Percentiles rank a stretch among this genome's conserved stretches.
These are phyloP conservation scores for Sebastes iracundus DNA, from an alignment of 2,797 vertebrate genomes.

Conservation along the genomic window DNA sequence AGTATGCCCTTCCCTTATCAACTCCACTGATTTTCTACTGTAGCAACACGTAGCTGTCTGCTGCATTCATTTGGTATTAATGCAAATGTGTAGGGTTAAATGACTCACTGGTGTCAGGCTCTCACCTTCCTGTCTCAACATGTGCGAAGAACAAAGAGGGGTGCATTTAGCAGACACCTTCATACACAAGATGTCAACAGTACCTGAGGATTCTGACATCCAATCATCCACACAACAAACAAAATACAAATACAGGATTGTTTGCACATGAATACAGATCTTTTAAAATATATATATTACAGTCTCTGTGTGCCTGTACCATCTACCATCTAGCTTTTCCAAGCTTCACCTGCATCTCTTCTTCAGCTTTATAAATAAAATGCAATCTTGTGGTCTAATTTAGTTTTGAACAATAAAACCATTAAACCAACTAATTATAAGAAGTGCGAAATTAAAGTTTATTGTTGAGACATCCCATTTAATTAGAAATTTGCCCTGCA, in stretches of 20 bases:
- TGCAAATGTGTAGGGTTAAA: slow-evolving; percentile 40
- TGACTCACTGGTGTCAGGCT: slow-evolving; percentile 7
- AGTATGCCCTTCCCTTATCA: slow-evolving; percentile 41
- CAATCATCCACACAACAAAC: not conserved
- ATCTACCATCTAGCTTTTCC: not conserved
- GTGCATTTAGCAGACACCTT: slow-evolving; percentile 8
- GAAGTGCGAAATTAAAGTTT: not conserved
- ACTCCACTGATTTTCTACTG: slow-evolving; percentile 2
- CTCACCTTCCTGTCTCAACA: slow-evolving; percentile 1
- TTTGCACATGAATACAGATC: not conserved
- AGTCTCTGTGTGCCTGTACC: not conserved
- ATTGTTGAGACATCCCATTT: not conserved
- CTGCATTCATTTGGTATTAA: slow-evolving; percentile 32
- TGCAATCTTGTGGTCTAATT: not conserved
- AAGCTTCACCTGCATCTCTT: not conserved
- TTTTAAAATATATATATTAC: not conserved
- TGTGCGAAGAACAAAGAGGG: slow-evolving; percentile 5
- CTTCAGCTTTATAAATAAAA: not conserved
- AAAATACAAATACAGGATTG: not conserved
- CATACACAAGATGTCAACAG: not conserved
- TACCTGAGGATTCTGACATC: not conserved
- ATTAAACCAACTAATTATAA: not conserved
- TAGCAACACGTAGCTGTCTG: not conserved
- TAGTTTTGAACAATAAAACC: not conserved
- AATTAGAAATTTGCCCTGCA: not conserved